Conservation (phyloP, 2,113 vertebrate species). For the Panthera uncia region DNA sequence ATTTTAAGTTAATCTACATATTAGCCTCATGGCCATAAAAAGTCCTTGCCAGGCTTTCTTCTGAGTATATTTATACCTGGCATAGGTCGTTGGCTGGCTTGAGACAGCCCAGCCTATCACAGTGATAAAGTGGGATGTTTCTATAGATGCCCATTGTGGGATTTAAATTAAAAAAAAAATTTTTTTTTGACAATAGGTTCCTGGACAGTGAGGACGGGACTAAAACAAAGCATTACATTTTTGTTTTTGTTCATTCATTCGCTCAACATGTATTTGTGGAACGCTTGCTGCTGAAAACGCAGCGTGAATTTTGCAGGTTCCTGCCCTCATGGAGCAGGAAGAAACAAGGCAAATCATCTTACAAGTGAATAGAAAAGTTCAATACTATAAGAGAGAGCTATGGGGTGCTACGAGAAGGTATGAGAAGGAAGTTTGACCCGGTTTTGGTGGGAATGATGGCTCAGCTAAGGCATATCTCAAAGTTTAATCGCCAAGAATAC, state of each 20-base stretch:
- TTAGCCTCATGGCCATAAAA: neutral
- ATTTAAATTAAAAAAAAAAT: conserved; percentile 28
- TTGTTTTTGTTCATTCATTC: neutral
- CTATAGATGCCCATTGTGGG: neutral
- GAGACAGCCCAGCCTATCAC: neutral
- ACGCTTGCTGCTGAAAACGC: neutral
- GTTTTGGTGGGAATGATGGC: neutral
- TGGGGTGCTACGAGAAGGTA: neutral
- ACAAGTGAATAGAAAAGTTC: neutral
- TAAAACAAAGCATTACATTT: neutral
- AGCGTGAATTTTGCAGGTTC: neutral
- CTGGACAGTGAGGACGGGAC: neutral
- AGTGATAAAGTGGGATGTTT: neutral
- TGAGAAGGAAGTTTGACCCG: neutral
- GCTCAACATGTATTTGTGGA: neutral
- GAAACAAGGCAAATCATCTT: neutral
- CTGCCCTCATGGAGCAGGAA: neutral
- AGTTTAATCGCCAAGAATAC: neutral
- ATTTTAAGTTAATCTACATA: neutral
- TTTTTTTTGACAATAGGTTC: neutral
- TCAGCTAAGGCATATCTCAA: neutral
- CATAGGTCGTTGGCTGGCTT: neutral
- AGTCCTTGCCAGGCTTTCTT: neutral
- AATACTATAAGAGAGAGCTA: neutral
- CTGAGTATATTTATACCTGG: neutral